phyloP scores from a whole-genome alignment of 2,888 invertebrate species.

The Clostera curtula region DNA sequence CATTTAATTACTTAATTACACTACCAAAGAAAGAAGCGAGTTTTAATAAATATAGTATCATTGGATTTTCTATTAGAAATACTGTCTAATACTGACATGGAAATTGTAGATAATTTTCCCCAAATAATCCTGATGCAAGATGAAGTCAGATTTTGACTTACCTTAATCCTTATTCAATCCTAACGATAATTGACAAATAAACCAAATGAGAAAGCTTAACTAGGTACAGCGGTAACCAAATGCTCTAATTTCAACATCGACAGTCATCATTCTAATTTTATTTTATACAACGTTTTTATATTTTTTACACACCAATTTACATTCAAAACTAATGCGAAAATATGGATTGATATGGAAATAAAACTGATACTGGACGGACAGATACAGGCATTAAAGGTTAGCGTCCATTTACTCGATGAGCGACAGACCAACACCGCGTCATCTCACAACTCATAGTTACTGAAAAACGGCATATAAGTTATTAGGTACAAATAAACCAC shows the following conservation, averaged over 20 bases:
- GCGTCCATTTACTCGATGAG: too few relatives aligned
- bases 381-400: slow-evolving; percentile 56
- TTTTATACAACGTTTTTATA: slow-evolving; percentile 51
- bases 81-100: slow-evolving; percentile 11
- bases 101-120: slow-evolving; percentile 9
- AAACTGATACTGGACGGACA: slow-evolving; percentile 64
- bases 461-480: too few relatives aligned
- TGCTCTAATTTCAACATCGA: slow-evolving; percentile 45
- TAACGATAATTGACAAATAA: slow-evolving; percentile 54
- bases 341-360: slow-evolving; percentile 21
- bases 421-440: too few relatives aligned
- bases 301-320: slow-evolving; percentile 53
- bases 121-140: slow-evolving; percentile 16
- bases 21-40: too few relatives aligned
- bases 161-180: slow-evolving; percentile 30
- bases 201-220: slow-evolving; percentile 43
- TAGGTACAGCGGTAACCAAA: slow-evolving; percentile 56
- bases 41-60: slow-evolving; percentile 6
- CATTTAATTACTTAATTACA: slow-evolving; percentile 11
- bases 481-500: too few relatives aligned
- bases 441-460: too few relatives aligned
- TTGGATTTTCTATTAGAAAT: slow-evolving; percentile 4
- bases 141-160: slow-evolving; percentile 21
- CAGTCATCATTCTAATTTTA: slow-evolving; percentile 54
- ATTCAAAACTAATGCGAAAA: slow-evolving; percentile 27